phyloP scores from a whole-genome alignment of 2,797 vertebrate species.

The Cyclopterus lumpus region DNA sequence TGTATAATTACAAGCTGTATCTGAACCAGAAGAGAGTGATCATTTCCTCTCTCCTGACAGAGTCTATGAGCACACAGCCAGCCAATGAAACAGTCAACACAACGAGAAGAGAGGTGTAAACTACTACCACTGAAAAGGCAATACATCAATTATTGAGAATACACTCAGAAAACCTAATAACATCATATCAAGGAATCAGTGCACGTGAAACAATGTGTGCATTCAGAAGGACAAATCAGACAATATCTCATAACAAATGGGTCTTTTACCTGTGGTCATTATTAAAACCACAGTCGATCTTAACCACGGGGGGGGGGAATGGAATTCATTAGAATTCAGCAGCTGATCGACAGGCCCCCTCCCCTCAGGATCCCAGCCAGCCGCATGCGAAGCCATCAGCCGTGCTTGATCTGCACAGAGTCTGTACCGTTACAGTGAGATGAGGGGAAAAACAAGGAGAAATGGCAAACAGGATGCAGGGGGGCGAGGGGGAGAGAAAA shows the following conservation, averaged over 20 bases:
- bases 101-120: not conserved
- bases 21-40: constrained; percentile 38
- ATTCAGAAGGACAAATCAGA: constrained; percentile 22
- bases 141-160: constrained; percentile 4
- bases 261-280: constrained; percentile 1
- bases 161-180: constrained; percentile 15
- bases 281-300: constrained; percentile 19
- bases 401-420: constrained; percentile 40
- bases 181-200: not conserved
- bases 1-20: constrained; percentile 45
- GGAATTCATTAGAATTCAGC: constrained; percentile 59
- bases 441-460: not conserved
- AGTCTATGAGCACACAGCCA: constrained; percentile 28
- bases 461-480: not conserved
- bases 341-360: constrained; percentile 17
- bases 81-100: constrained; percentile 14
- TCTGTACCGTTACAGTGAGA: constrained; percentile 20
- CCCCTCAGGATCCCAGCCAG: constrained; percentile 32
- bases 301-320: constrained; percentile 12
- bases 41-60: constrained; percentile 25
- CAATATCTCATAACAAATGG: not conserved
- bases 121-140: constrained; percentile 2
- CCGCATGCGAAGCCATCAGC: constrained; percentile 26
- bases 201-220: not conserved
- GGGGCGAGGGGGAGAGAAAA: not conserved